Conservation (phyloP, 2,113 vertebrate genomes). For the Heterochromis multidens region DNA sequence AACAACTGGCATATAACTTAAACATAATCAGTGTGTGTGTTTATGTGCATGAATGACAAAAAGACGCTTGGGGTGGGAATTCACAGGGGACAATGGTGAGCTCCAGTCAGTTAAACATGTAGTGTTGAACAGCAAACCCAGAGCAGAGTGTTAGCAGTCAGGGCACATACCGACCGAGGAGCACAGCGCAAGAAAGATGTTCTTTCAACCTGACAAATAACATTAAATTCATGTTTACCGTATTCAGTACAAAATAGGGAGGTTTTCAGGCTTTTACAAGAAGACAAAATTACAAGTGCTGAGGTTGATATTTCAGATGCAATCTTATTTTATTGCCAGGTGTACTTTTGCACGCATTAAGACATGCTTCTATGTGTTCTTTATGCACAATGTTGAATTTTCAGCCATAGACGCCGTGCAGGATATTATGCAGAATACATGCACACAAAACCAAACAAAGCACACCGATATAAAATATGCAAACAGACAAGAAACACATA, state of each 20-base stretch:
- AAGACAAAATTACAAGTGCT: not conserved
- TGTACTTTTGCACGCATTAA: not conserved
- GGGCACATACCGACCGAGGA: not conserved
- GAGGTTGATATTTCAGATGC: not conserved
- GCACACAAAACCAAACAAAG: not conserved
- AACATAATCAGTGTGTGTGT: not conserved
- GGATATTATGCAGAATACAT: conserved; percentile 3
- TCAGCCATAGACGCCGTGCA: not conserved
- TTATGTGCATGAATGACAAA: not conserved
- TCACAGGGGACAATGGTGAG: not conserved
- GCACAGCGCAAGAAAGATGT: conserved; percentile 10
- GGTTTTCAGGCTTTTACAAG: not conserved
- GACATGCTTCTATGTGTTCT: not conserved
- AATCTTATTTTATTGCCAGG: not conserved
- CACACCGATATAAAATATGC: not conserved
- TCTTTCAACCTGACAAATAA: conserved; percentile 37
- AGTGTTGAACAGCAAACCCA: not conserved
- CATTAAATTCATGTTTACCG: conserved; percentile 23
- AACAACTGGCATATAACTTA: not conserved
- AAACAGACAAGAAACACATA: not conserved
- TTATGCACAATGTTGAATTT: conserved; percentile 4
- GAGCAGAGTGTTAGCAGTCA: conserved; percentile 37
- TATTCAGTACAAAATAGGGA: not conserved
- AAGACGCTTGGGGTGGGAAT: not conserved
- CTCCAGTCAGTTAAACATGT: not conserved